Percentiles rank a stretch among this genome's conserved stretches.
These are phyloP conservation scores for Pimpla rufipes DNA, from an alignment of 2,888 invertebrate genomes.

Conservation along the genomic window DNA sequence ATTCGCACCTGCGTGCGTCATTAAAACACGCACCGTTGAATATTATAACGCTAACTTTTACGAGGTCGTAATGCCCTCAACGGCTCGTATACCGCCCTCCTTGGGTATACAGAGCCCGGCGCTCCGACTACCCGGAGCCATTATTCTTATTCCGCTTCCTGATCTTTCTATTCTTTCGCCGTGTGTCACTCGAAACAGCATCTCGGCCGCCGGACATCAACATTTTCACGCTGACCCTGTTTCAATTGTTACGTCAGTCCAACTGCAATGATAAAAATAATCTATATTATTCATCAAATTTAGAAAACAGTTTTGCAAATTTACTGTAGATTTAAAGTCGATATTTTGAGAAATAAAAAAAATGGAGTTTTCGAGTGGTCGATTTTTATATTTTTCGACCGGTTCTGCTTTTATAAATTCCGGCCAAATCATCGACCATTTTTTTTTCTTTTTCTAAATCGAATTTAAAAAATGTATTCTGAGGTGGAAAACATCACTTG, in stretches of 20 bases:
- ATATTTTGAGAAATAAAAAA: too few relatives aligned
- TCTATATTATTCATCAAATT: too few relatives aligned
- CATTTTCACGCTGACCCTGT: not conserved
- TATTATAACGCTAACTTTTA: slow-evolving; percentile 77
- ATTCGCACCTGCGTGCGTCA: slow-evolving; percentile 76
- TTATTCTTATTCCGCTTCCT: slow-evolving; percentile 38
- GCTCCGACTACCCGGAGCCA: slow-evolving; percentile 17
- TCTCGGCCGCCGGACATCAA: not conserved
- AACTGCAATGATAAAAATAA: too few relatives aligned
- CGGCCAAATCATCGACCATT: too few relatives aligned
- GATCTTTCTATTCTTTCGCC: slow-evolving; percentile 8
- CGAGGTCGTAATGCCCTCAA: slow-evolving; percentile 76
- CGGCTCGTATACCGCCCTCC: slow-evolving; percentile 56
- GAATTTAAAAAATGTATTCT: too few relatives aligned
- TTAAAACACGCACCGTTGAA: slow-evolving; percentile 78
- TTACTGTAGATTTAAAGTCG: too few relatives aligned
- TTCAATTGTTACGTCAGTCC: not conserved
- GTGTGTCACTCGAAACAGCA: not conserved
- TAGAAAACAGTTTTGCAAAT: too few relatives aligned
- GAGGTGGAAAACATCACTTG: too few relatives aligned
- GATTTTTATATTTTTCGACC: too few relatives aligned
- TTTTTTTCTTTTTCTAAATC: too few relatives aligned
- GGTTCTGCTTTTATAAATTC: too few relatives aligned
- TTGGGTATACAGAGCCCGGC: slow-evolving; percentile 25
- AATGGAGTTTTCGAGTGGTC: too few relatives aligned